Base-by-base conservation (phyloP, 2,797 vertebrate species). In the Etheostoma nigrum region DNA sequence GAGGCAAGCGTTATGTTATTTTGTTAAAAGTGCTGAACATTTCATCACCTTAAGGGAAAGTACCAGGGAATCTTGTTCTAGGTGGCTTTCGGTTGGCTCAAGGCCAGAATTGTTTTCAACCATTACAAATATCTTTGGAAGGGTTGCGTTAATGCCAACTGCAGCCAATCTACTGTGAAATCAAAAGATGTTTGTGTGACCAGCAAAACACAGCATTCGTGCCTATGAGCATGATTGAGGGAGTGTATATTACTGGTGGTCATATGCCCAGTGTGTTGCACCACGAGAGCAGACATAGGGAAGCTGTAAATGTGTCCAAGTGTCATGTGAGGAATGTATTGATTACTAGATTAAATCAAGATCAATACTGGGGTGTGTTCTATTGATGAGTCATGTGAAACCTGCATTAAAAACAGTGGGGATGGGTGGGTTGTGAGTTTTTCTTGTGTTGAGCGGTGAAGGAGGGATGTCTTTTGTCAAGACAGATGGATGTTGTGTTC, bases 281-380 rank as follows among this genome's bases (percentile, higher is more conserved):
- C 47, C 23, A 21, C 36, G 23, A 57, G 2, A 52, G 21, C 10
- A 27, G 63, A 30, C 25, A 27, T n/a, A 15, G 4, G 23, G 27
- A 40, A 64, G 73, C 63, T 67, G 75, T 30, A 27, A 68, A 82
- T 48, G 62, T 68, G 71, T 73, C 66, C 47, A 2, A 69, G 33
- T 4, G 47, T 76, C 76, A 78, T 27, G 47, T 68, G 60, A 71
- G 60, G 66, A 45, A 49, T 5, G 0, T 67, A 83, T 84, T 75
- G 84, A 84, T 79, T 81, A 53, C 16, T 18, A 73, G 75, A 78
- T 90, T 67, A 59, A 74, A 66, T 27, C 54, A 1, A 45, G 61
- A 85, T 88, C 85, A 58, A 89, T 89, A 70, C 44, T 52, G 8
- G 3, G 21, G 71, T 62, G 62, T 58, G 19, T 72, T 30, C 23